Evolutionary conservation across 2,797 vertebrate species (phyloP).

Genomic region (Ibycter americanus): DNA sequence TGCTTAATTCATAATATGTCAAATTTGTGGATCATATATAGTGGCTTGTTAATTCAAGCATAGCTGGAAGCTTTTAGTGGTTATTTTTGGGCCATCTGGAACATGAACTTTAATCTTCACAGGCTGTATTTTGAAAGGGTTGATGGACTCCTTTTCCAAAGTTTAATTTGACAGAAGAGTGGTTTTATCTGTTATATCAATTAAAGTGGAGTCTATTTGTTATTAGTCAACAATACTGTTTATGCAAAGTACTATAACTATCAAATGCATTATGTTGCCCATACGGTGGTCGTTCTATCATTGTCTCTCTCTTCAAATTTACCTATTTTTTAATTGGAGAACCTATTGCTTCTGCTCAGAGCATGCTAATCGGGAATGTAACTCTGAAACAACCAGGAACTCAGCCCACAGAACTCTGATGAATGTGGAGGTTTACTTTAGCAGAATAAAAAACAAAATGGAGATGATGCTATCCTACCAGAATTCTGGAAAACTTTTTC

Average conservation of each 20-base stretch:
- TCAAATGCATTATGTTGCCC: conserved; percentile 22
- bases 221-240: conserved; percentile 34
- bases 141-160: conserved; percentile 30
- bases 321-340: background rate
- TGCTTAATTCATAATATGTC: background rate
- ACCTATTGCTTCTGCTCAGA: conserved; percentile 25
- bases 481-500: background rate
- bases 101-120: conserved; percentile 13
- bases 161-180: conserved; percentile 45
- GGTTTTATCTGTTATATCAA: conserved; percentile 30
- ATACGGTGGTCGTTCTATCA: background rate
- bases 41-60: conserved; percentile 21
- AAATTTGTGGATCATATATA: background rate
- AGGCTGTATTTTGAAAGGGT: background rate
- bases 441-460: background rate
- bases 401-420: conserved; percentile 13
- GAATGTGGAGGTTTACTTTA: conserved; percentile 13
- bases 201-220: conserved; percentile 41
- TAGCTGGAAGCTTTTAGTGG: background rate
- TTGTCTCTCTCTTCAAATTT: conserved; percentile 11
- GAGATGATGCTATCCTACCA: background rate
- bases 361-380: conserved; percentile 12
- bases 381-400: conserved; percentile 37
- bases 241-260: conserved; percentile 34
- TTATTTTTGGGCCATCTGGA: conserved; percentile 35